phyloP scores from a whole-genome alignment of 1,140 invertebrate genomes.

The Acyrthosiphon pisum region DNA sequence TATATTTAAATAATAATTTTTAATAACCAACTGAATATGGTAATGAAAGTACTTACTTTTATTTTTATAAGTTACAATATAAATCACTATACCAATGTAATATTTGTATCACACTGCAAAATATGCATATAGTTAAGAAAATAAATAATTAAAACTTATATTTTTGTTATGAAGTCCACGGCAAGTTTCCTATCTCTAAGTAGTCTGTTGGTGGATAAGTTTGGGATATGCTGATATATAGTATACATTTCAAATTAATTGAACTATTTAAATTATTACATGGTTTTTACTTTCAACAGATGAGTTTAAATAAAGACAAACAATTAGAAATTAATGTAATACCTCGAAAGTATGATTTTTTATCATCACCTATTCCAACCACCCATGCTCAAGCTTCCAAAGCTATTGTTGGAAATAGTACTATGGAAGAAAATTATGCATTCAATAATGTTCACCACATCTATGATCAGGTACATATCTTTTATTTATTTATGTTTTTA shows the following conservation, averaged over 20 bases:
- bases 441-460: conserved; percentile 87
- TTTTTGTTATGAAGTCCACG: no score
- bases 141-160: no score
- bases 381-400: conserved; percentile 67
- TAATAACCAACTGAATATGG: background rate
- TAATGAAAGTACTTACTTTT: background rate
- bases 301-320: conserved; percentile 62
- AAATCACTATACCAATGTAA: background rate
- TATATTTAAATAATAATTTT: background rate
- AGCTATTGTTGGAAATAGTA: conserved; percentile 69
- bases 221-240: background rate
- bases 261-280: conserved; percentile 15
- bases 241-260: background rate
- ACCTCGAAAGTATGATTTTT: conserved; percentile 59
- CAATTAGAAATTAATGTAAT: conserved; percentile 50
- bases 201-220: background rate
- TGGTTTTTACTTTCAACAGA: conserved; percentile 59
- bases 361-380: conserved; percentile 62
- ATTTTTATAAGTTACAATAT: background rate
- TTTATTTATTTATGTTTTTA: background rate
- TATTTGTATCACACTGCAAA: background rate
- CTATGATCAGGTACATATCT: conserved; percentile 74
- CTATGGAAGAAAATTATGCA: conserved; percentile 82
- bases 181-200: background rate
- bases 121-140: no score